Percentiles rank a stretch among this genome's conserved stretches.
These are phyloP conservation scores for Galbula dea DNA, from an alignment of 2,113 vertebrate species.

Conservation along the genomic window DNA sequence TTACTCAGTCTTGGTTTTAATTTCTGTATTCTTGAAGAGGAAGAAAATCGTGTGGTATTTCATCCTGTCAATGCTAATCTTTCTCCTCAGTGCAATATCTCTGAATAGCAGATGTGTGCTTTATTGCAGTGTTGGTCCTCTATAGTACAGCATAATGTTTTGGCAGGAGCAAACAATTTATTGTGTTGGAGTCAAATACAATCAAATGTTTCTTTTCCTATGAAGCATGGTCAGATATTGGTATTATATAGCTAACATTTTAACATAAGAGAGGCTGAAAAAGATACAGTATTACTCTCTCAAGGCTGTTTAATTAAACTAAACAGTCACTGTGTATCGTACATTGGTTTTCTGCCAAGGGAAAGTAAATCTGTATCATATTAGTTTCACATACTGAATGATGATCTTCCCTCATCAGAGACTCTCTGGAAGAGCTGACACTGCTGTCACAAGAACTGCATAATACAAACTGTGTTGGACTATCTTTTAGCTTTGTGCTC, in stretches of 20 bases:
- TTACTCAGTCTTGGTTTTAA: constrained; percentile 38
- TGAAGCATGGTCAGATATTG: constrained; percentile 44
- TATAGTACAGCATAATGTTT: neutral
- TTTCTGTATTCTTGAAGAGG: constrained; percentile 33
- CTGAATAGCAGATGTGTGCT: constrained; percentile 35
- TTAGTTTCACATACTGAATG: constrained; percentile 11
- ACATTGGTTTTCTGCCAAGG: constrained; percentile 38
- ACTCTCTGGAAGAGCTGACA: constrained; percentile 6
- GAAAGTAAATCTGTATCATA: constrained; percentile 44
- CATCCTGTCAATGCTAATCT: constrained; percentile 34
- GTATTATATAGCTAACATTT: constrained; percentile 42
- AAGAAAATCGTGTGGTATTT: constrained; percentile 45
- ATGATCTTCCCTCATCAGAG: neutral
- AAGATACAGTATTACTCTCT: constrained; percentile 49
- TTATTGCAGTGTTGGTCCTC: constrained; percentile 46
- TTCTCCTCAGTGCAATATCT: constrained; percentile 30
- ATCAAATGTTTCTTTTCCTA: constrained; percentile 32
- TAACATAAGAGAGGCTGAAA: constrained; percentile 39
- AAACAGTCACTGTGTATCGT: neutral
- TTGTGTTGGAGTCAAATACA: constrained; percentile 33
- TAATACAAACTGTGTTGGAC: neutral
- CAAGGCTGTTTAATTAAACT: constrained; percentile 61
- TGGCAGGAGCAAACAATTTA: constrained; percentile 39
- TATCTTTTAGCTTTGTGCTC: neutral
- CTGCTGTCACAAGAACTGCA: neutral